phyloP scores from a whole-genome alignment of 2,113 vertebrate species.

The Phainopepla nitens region DNA sequence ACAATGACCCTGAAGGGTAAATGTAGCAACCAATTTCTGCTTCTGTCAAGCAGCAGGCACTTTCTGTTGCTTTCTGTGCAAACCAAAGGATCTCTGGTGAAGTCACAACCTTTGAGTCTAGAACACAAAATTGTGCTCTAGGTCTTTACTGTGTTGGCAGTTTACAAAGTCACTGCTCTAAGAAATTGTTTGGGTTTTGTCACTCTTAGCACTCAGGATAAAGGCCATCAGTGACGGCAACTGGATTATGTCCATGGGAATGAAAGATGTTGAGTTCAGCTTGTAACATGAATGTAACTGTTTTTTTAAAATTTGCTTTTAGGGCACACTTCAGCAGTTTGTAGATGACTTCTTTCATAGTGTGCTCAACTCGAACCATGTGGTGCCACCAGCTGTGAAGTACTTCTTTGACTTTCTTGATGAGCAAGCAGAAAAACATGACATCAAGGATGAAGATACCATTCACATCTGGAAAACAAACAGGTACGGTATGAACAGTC shows the following conservation, averaged over 20 bases:
- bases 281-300: neutral
- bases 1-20: neutral
- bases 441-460: constrained; percentile 94
- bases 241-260: neutral
- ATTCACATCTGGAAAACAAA: constrained; percentile 99
- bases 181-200: neutral
- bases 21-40: neutral
- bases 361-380: constrained; percentile 86
- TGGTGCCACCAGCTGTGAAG: constrained; percentile 93
- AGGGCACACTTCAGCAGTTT: constrained; percentile 98
- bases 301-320: neutral
- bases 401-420: constrained; percentile 99
- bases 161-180: neutral
- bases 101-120: neutral
- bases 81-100: neutral
- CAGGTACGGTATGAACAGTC: constrained; percentile 71
- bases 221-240: neutral
- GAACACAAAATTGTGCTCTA: neutral
- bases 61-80: neutral
- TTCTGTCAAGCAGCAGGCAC: neutral
- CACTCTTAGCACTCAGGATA: neutral
- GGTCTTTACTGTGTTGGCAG: neutral
- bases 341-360: constrained; percentile 97
- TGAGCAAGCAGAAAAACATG: constrained; percentile 93
- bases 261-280: neutral